Evolutionary conservation across 2,888 invertebrate genomes (phyloP).

Genomic region (Trypoxylon attenuatum): DNA sequence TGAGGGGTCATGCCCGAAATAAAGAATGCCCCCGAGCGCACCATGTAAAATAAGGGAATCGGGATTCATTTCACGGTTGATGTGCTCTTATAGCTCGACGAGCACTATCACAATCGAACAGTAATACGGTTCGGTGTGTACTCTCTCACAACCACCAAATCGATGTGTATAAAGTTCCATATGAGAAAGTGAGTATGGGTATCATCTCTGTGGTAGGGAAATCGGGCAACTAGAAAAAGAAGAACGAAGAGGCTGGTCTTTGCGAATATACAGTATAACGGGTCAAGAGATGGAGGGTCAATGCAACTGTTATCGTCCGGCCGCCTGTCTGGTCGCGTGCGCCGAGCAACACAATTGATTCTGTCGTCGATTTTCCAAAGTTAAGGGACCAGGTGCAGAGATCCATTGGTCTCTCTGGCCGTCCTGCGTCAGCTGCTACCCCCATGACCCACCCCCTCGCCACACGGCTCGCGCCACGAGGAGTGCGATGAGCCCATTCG

Average conservation of each 20-base stretch:
- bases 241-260: too few species aligned
- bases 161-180: too few species aligned
- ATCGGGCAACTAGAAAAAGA: too few species aligned
- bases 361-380: conserved; percentile 48
- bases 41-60: neutral
- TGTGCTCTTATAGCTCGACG: neutral
- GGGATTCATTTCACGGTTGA: neutral
- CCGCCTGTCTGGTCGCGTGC: conserved; percentile 37
- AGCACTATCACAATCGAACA: too few species aligned
- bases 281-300: conserved; percentile 41
- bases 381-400: conserved; percentile 49
- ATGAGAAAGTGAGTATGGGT: too few species aligned
- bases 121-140: too few species aligned
- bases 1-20: neutral
- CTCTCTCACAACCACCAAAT: too few species aligned
- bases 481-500: conserved; percentile 15
- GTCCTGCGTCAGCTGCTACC: conserved; percentile 52
- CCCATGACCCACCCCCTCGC: conserved; percentile 46
- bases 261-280: conserved; percentile 29
- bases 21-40: neutral
- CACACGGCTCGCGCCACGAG: conserved; percentile 10
- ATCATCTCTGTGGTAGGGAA: too few species aligned
- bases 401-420: conserved; percentile 39
- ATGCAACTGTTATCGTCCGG: conserved; percentile 39
- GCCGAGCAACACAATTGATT: conserved; percentile 43